Base-by-base conservation (phyloP, 1,140 invertebrate genomes). In the Drosophila kurseongensis region DNA sequence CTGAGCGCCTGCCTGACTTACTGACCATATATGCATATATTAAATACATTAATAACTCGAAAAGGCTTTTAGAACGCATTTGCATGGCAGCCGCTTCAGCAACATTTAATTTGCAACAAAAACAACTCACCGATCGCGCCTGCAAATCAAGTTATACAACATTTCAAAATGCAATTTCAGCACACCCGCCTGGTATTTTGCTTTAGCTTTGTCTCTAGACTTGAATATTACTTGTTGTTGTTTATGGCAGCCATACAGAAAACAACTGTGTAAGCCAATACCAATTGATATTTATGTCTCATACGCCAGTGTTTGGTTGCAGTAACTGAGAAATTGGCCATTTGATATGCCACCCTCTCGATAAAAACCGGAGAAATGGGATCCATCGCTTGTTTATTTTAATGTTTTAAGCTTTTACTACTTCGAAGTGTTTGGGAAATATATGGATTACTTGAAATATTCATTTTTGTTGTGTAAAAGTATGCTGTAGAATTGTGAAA, bases 81-180 rank as follows among this genome's bases (percentile, higher is more conserved):
- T 80, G 66, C 72, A 80, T 63, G 57, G 54, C 38, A 57, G 41
- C 40, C 27, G 45, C 36, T 9, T 14, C 45, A 12, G 44, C 40
- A 48, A 55, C 42, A 23, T 29, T 44, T 63, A 55, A 54, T 32
- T 40, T 36, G 16, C 52, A 18, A 35, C 40, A 40, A 60, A 40
- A 63, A 48, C 41, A 23, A 45, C 38, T 44, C 40, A 41, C 54
- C 13, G 60, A 38, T 51, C 56, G 48, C 63, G 82, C 82, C 71
- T 50, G 69, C 61, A 78, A 86, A 83, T 86, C 83, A 88, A 86
- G 83, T 86, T 86, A 72, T 66, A 60, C 83, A 88, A 88, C 83
- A 86, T 88, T 82, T 86, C 45, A 65, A 72, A 62, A 66, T 75
- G 60, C 51, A 78, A 45, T 77, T 78, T 78, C 62, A 71, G 65